phyloP scores from a whole-genome alignment of 2,888 invertebrate species.

The Epirrita christyi region DNA sequence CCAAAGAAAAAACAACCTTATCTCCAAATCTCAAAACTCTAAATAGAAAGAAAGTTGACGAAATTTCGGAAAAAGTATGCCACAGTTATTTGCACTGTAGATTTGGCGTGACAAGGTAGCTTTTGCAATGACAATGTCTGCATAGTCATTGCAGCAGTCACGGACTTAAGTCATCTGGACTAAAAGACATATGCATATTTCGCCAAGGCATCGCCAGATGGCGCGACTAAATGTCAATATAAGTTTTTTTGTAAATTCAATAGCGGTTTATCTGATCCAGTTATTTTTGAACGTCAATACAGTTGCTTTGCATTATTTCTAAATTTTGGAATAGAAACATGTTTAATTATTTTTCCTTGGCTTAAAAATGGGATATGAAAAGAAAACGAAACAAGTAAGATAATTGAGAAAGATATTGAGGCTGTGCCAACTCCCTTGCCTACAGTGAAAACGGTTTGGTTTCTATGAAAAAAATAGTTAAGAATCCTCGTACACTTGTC shows the following conservation, averaged over 20 bases:
- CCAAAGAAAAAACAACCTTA: constrained; percentile 47
- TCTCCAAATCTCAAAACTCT: constrained; percentile 21
- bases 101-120: constrained; percentile 12
- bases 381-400: too few relatives aligned
- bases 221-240: constrained; percentile 60
- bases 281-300: constrained; percentile 46
- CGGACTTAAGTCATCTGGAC: constrained; percentile 67
- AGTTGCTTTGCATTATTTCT: constrained; percentile 32
- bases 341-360: too few relatives aligned
- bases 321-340: too few relatives aligned
- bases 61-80: neutral
- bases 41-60: constrained; percentile 10
- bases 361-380: too few relatives aligned
- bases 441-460: too few relatives aligned
- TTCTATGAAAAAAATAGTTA: too few relatives aligned
- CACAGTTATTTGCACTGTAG: constrained; percentile 29
- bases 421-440: too few relatives aligned
- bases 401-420: too few relatives aligned
- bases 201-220: constrained; percentile 70
- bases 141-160: constrained; percentile 44
- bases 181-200: constrained; percentile 75
- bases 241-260: constrained; percentile 60
- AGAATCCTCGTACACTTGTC: too few relatives aligned
- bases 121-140: constrained; percentile 12
- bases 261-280: constrained; percentile 66